Evolutionary conservation across 2,113 vertebrate genomes (phyloP), one percentile per base, ranked within the genome.

Genomic region (Oceanodroma tethys): DNA sequence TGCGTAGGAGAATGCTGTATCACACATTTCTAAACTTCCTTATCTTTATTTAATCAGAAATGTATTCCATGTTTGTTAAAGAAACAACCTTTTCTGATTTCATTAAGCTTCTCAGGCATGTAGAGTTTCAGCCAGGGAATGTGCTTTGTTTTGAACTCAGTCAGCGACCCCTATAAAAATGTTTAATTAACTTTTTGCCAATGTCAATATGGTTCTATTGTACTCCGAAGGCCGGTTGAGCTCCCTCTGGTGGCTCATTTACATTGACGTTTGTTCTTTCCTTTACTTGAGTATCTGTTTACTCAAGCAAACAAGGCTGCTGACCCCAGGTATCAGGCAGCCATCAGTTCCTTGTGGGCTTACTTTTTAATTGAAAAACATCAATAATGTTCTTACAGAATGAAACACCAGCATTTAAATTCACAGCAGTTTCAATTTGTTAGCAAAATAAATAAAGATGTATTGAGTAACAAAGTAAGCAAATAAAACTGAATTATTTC

Each of bases 161-260:
- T 68, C 92, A 83, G 42, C 22, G 47, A 81, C 43, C 65, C 80
- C n/a, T 85, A 60, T 84, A 83, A 96, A 93, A 95, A 84, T 52
- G 82, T 90, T 96, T 96, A 90, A 86, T 94, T 89, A 94, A 89
- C 72, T 94, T 95, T 93, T 84, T 82, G 71, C 84, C 63, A 40
- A 1, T 91, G 74, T 92, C 47, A 52, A 5, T 93, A 42, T n/a
- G 55, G 73, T 48, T 83, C 48, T 79, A 6, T 94, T 82, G 53
- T 8, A 36, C 85, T 56, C 71, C 14, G 81, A 32, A 59, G 95
- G 23, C 55, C 15, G 16, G 73, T 38, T 88, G 93, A 83, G 92
- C 95, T 83, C 92, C 86, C 72, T 96, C 90, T 97, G 72, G 88
- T 94, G 74, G 63, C 75, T 96, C 81, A 36, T 92, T 92, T 91